phyloP scores from a whole-genome alignment of 2,888 invertebrate genomes.

The Eilema griseolum region DNA sequence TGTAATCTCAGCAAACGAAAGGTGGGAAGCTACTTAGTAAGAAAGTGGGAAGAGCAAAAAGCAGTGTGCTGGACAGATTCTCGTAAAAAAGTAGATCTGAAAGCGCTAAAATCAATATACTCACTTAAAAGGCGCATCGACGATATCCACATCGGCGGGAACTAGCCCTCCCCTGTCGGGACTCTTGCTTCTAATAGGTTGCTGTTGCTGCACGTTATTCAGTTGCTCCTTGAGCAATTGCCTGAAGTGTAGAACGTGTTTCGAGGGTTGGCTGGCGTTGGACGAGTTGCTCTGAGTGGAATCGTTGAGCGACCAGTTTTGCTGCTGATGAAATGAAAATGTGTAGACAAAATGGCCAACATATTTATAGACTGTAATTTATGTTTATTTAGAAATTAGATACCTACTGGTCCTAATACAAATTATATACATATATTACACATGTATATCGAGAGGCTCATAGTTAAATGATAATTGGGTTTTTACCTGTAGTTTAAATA shows the following conservation, averaged over 20 bases:
- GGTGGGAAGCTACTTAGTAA: too few species aligned
- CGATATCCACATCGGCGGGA: slow-evolving; percentile 73
- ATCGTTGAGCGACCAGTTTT: slow-evolving; percentile 71
- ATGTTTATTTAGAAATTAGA: too few species aligned
- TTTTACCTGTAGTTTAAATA: too few species aligned
- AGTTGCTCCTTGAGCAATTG: slow-evolving; percentile 75
- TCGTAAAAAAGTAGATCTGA: too few species aligned
- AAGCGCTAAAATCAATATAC: slow-evolving; percentile 41
- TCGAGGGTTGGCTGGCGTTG: slow-evolving; percentile 76
- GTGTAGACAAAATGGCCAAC: not conserved
- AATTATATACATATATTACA: too few species aligned
- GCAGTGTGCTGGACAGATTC: too few species aligned
- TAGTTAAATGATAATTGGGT: too few species aligned
- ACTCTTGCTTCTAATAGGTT: slow-evolving; percentile 42
- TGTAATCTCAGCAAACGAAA: too few species aligned
- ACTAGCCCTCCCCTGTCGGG: slow-evolving; percentile 67
- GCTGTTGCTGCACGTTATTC: slow-evolving; percentile 63
- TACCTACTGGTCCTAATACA: too few species aligned
- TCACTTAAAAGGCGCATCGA: slow-evolving; percentile 80
- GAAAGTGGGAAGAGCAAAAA: too few species aligned
- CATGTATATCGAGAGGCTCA: too few species aligned
- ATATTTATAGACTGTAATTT: not conserved
- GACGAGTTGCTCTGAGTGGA: slow-evolving; percentile 75
- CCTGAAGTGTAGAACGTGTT: slow-evolving; percentile 75
- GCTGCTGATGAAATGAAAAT: slow-evolving; percentile 31